phyloP scores from a whole-genome alignment of 2,797 vertebrate species.

The Sebastes baramenuke region DNA sequence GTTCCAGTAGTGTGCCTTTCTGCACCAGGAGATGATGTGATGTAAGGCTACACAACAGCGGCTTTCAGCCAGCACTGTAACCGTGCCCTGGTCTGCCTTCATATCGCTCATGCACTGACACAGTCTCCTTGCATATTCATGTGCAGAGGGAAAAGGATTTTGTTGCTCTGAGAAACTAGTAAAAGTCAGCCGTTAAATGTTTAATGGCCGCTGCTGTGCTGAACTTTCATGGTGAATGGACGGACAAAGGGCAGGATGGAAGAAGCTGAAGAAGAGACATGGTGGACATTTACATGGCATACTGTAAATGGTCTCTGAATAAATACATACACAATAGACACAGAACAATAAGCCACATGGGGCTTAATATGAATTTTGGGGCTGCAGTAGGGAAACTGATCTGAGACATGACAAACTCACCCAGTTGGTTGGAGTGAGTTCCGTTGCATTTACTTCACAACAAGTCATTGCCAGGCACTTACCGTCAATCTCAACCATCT shows the following conservation, averaged over 20 bases:
- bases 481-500: no score
- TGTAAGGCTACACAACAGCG: slow-evolving; percentile 63
- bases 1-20: slow-evolving; percentile 61
- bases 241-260: background rate
- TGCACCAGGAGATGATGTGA: slow-evolving; percentile 70
- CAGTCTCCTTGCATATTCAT: slow-evolving; percentile 69
- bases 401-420: background rate
- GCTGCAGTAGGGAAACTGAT: background rate
- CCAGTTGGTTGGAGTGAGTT: background rate
- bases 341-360: background rate
- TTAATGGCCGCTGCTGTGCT: slow-evolving; percentile 62
- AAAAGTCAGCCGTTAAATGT: slow-evolving; percentile 73
- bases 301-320: background rate
- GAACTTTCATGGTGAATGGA: slow-evolving; percentile 49
- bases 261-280: background rate
- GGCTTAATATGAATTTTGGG: background rate
- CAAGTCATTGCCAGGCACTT: no score
- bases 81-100: slow-evolving; percentile 41
- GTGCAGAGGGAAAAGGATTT: slow-evolving; percentile 62
- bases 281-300: background rate
- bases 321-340: background rate
- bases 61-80: slow-evolving; percentile 51
- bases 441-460: no score
- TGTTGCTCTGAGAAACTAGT: slow-evolving; percentile 64
- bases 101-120: slow-evolving; percentile 31